Evolutionary conservation across 2,113 vertebrate species (phyloP).

Genomic region (Oriolus oriolus): DNA sequence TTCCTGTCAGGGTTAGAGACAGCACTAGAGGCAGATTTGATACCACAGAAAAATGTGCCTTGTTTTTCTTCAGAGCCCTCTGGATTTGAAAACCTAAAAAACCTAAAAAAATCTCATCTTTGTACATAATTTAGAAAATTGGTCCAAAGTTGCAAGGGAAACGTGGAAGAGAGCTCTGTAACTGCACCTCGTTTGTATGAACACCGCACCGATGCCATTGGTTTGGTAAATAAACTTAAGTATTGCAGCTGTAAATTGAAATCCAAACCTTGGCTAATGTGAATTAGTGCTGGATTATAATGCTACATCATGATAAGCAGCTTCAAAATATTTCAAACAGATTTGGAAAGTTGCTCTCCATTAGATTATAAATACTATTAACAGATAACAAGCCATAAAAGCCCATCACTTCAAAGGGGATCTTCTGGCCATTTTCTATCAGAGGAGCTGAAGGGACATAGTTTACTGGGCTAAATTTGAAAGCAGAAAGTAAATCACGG

Average conservation of each 20-base stretch:
- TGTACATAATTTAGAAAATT: not conserved
- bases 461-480: not conserved
- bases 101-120: not conserved
- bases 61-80: not conserved
- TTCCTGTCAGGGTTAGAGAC: not conserved
- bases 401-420: conserved; percentile 15
- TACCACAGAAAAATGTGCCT: not conserved
- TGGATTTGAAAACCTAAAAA: not conserved
- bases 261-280: conserved; percentile 44
- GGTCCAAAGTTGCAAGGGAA: not conserved
- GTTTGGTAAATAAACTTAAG: conserved; percentile 40
- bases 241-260: conserved; percentile 19
- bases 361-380: conserved; percentile 51
- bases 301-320: conserved; percentile 28
- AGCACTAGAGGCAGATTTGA: not conserved
- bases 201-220: not conserved
- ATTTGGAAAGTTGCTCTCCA: conserved; percentile 27
- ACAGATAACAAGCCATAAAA: conserved; percentile 31
- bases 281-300: conserved; percentile 55
- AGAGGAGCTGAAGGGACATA: not conserved
- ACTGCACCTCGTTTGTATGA: not conserved
- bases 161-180: not conserved
- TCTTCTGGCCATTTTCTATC: not conserved
- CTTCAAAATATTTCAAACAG: conserved; percentile 59
- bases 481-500: not conserved